Percentiles rank a stretch among this genome's conserved stretches.
phyloP scores from a whole-genome alignment of 2,797 vertebrate genomes.

The Calcarius lapponicus region DNA sequence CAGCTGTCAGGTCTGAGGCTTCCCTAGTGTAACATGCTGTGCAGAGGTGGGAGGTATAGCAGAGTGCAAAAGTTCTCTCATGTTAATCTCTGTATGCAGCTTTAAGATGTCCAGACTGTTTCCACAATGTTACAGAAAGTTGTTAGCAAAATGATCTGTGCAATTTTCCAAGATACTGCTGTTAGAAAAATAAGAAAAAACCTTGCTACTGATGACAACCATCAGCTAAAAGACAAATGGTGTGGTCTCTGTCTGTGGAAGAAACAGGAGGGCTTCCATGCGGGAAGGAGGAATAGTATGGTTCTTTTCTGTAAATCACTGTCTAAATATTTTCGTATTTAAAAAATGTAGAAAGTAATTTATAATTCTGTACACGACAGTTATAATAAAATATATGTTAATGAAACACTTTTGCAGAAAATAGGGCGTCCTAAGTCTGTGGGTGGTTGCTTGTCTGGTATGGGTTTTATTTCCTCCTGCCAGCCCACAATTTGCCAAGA shows the following conservation, averaged over 20 bases:
- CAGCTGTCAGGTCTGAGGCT: neutral
- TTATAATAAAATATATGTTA: neutral
- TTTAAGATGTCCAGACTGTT: neutral
- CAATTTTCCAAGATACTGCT: neutral
- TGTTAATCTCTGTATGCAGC: neutral
- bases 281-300: neutral
- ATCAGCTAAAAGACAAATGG: neutral
- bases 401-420: neutral
- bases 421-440: neutral
- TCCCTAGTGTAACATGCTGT: neutral
- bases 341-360: neutral
- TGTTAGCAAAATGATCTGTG: neutral
- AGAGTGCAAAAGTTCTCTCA: neutral
- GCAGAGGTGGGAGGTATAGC: neutral
- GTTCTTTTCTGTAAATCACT: neutral
- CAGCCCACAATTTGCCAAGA: neutral
- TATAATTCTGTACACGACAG: neutral
- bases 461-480: neutral
- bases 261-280: rapidly evolving
- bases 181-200: neutral
- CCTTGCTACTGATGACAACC: neutral
- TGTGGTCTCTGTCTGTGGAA: neutral
- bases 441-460: neutral
- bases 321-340: neutral
- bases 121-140: neutral